Evolutionary conservation across 1,140 invertebrate species (phyloP), one percentile per base, ranked within the genome.

Genomic region (Cepaea nemoralis): DNA sequence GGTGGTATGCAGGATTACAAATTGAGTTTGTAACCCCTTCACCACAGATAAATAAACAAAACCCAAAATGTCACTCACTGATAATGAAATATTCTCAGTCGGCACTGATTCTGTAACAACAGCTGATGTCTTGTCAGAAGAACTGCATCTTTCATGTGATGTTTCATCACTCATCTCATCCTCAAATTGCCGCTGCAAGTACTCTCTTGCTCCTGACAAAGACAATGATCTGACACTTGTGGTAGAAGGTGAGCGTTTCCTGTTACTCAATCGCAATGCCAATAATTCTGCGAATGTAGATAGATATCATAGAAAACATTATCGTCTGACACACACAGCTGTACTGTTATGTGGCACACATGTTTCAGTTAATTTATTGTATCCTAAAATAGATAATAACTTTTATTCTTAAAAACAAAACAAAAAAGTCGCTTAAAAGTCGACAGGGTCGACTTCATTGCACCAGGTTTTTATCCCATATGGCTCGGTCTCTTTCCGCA

Each of bases 161-260:
- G 50, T 55, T 55, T 55, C 50, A 37, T 14, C 55, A 39, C 2
- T 10, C 31, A 31, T 63, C 24, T 85, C 82, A 35, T 87, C 86
- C 37, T 88, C 84, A 77, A 89, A 83, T 82, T 91, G 90, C 40
- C 86, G 87, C 3, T 88, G 85, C 35, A 91, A 75, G 80, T 86
- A 91, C 69, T 89, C 81, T 35, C 87, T 83, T 0, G 90, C 90
- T 63, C 89, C 84, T 48, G 83, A 81, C 50, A 55, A 50, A 33
- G 37, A 22, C 0, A 78, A 31, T 31, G 82, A 83, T 39, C 50
- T 67, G 12, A 75, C 63, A 73, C 80, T 82, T 35, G 67, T 40
- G 8, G 76, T 35, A 22, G 79, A 83, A 0, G 76, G 66, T n/a
- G 76, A 48, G 27, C 76, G 66, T 69, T 22, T 50, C 6, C 71